These are phyloP conservation scores for Myotis pilosus DNA, from an alignment of 2,797 vertebrate genomes.

Conservation along the genomic window DNA sequence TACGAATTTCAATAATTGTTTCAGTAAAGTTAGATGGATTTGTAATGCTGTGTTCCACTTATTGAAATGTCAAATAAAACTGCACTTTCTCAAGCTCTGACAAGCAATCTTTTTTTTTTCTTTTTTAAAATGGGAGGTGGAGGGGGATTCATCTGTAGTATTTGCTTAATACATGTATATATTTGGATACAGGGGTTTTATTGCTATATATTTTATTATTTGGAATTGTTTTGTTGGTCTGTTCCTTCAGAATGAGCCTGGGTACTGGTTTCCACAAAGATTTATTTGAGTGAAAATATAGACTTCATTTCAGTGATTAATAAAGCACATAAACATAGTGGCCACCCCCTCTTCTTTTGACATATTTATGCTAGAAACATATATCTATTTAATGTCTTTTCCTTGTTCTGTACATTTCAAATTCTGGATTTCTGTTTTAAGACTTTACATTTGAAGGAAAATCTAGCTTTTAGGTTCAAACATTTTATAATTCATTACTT, in stretches of 20 bases:
- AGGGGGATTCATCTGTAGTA: conserved; percentile 63
- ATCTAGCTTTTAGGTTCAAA: conserved; percentile 43
- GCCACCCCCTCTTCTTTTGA: background rate
- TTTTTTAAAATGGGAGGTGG: conserved; percentile 65
- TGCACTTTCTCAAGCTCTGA: conserved; percentile 90
- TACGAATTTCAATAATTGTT: conserved; percentile 99
- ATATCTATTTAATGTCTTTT: conserved; percentile 42
- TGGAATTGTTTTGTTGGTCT: conserved; percentile 61
- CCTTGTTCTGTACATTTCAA: conserved; percentile 44
- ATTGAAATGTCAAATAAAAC: conserved; percentile 99
- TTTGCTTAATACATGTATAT: conserved; percentile 22
- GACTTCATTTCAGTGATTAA: conserved; percentile 42
- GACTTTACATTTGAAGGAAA: conserved; percentile 40
- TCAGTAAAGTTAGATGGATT: conserved; percentile 99
- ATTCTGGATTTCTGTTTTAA: background rate
- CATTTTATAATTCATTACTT: conserved; percentile 65
- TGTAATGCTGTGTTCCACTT: conserved; percentile 99
- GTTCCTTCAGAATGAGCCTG: conserved; percentile 59
- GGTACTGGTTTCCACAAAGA: conserved; percentile 58
- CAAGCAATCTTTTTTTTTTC: conserved; percentile 79
- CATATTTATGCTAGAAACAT: conserved; percentile 53
- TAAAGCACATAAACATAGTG: conserved; percentile 53
- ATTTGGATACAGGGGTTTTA: background rate
- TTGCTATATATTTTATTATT: conserved; percentile 63
- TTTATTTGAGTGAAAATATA: conserved; percentile 36